Percentiles rank a stretch among this genome's conserved stretches.
Evolutionary conservation across 2,113 vertebrate genomes (phyloP).

Genomic region (Varanus komodoensis): DNA sequence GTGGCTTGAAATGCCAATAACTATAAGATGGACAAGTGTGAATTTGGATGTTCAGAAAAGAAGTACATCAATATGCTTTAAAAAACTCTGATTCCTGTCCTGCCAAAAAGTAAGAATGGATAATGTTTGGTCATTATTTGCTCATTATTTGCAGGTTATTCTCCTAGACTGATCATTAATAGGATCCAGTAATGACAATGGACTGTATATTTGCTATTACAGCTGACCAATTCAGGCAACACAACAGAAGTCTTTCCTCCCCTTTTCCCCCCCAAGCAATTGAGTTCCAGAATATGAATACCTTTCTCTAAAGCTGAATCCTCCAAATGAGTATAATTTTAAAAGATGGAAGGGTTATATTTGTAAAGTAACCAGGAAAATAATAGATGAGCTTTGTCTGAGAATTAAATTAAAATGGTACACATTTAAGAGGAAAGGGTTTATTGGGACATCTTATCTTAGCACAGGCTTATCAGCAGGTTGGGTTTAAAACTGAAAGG

Average conservation of each 20-base stretch:
- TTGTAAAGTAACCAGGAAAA: constrained; percentile 63
- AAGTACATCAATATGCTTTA: neutral
- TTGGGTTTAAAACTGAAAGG: constrained; percentile 41
- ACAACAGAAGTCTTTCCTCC: neutral
- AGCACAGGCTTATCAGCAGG: constrained; percentile 44
- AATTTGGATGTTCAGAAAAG: neutral
- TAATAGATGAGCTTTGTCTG: constrained; percentile 54
- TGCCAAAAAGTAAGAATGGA: neutral
- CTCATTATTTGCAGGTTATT: neutral
- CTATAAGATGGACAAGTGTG: neutral
- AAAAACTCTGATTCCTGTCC: neutral
- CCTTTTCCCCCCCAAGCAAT: fast-evolving
- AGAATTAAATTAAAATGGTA: constrained; percentile 61
- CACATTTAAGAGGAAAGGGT: constrained; percentile 62
- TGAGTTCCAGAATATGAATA: neutral
- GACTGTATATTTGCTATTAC: neutral
- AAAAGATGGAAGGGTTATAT: constrained; percentile 67
- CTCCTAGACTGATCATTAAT: neutral
- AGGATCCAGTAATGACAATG: neutral
- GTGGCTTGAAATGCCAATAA: neutral
- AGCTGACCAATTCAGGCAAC: neutral
- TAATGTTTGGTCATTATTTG: neutral
- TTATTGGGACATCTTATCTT: constrained; percentile 55
- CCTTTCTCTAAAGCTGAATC: constrained; percentile 18
- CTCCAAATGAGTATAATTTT: constrained; percentile 43